These are phyloP conservation scores for Microtus richardsoni DNA, from an alignment of 2,113 vertebrate species.

Conservation along the genomic window DNA sequence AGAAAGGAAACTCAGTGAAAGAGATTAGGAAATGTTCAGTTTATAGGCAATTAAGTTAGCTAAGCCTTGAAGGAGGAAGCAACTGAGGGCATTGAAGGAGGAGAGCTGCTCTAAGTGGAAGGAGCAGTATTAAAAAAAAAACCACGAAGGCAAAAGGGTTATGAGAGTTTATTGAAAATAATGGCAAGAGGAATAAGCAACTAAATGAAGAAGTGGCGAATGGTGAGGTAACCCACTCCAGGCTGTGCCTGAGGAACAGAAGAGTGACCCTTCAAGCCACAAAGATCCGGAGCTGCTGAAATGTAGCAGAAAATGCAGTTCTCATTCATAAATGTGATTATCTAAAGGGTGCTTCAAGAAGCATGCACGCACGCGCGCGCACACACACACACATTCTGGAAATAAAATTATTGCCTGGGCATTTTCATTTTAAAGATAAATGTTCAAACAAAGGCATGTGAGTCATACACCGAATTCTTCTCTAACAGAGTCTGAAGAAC, in stretches of 20 bases:
- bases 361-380: neutral
- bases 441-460: neutral
- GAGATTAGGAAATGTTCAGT: conserved; percentile 16
- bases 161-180: neutral
- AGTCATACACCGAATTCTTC: neutral
- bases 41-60: neutral
- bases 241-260: neutral
- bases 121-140: neutral
- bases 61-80: neutral
- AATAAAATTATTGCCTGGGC: neutral
- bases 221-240: neutral
- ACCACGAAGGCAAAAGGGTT: neutral
- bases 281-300: neutral
- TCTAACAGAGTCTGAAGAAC: neutral
- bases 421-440: conserved; percentile 31
- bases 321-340: neutral
- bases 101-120: neutral
- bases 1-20: conserved; percentile 24
- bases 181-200: neutral
- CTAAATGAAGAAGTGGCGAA: neutral
- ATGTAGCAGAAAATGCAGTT: neutral
- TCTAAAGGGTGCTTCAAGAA: neutral
- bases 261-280: neutral
- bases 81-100: neutral
- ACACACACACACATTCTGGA: neutral